These are phyloP conservation scores for Adineta ricciae DNA, from an alignment of 2,888 invertebrate species.

Conservation along the genomic window DNA sequence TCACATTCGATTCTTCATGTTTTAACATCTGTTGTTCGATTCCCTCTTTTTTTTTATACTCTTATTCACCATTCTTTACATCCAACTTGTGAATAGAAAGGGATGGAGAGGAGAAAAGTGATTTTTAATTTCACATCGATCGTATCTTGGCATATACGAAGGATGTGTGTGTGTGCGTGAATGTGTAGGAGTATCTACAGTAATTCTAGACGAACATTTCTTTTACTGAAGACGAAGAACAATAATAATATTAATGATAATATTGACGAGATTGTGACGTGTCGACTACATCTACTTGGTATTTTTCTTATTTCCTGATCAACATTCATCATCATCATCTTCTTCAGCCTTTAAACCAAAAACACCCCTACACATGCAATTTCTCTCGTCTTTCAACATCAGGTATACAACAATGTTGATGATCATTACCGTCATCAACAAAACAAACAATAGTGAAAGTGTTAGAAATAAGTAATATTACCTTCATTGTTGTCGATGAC, in stretches of 20 bases:
- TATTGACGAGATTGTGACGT: not conserved
- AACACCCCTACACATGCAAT: not conserved
- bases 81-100: not conserved
- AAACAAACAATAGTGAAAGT: not conserved
- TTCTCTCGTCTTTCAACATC: not conserved
- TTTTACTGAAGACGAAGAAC: not conserved
- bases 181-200: not conserved
- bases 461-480: not conserved
- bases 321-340: not conserved
- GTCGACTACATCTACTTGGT: not conserved
- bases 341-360: not conserved
- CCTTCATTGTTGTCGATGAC: not conserved
- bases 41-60: not conserved
- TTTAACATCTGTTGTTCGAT: not conserved
- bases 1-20: not conserved
- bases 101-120: not conserved
- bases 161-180: not conserved
- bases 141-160: not conserved
- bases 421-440: not conserved
- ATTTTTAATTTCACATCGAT: slow-evolving; percentile 3
- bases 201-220: not conserved
- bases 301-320: not conserved
- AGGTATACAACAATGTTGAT: not conserved
- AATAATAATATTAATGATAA: slow-evolving; percentile 5
- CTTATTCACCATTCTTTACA: not conserved